These are phyloP conservation scores for Zonotrichia leucophrys DNA, from an alignment of 2,113 vertebrate species.

Conservation along the genomic window DNA sequence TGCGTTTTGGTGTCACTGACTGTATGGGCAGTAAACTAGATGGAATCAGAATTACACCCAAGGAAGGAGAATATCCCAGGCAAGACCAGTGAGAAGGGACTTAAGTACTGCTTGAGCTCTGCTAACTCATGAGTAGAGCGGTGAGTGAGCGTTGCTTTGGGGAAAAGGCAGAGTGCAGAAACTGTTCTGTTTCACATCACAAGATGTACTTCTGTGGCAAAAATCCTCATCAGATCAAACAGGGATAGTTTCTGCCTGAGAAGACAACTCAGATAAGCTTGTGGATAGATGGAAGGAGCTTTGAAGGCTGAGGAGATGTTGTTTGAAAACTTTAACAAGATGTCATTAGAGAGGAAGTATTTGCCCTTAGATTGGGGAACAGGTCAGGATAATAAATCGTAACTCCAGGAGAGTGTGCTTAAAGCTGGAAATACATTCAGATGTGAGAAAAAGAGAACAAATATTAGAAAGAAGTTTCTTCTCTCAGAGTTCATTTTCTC, in stretches of 20 bases:
- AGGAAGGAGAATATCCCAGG: not conserved
- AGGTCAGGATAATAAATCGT: not conserved
- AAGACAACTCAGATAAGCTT: not conserved
- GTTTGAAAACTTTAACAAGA: conserved; percentile 13
- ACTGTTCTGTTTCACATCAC: not conserved
- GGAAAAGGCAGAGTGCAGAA: not conserved
- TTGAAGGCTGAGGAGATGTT: not conserved
- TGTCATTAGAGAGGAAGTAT: conserved; percentile 36
- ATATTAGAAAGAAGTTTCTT: not conserved
- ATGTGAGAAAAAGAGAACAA: not conserved
- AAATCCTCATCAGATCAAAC: not conserved
- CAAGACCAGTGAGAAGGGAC: not conserved
- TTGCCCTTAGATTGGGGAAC: not conserved
- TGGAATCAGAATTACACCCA: not conserved
- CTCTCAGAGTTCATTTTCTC: not conserved
- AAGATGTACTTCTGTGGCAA: not conserved
- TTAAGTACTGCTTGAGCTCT: not conserved
- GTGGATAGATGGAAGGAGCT: not conserved
- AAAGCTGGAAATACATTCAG: not conserved
- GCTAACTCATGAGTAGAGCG: rapidly evolving
- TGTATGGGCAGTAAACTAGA: not conserved
- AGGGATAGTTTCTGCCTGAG: not conserved
- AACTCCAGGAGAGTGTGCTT: not conserved
- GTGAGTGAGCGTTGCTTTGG: not conserved
- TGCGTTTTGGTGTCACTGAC: not conserved